Evolutionary conservation across 2,113 vertebrate species (phyloP).

Genomic region (Bungarus multicinctus): DNA sequence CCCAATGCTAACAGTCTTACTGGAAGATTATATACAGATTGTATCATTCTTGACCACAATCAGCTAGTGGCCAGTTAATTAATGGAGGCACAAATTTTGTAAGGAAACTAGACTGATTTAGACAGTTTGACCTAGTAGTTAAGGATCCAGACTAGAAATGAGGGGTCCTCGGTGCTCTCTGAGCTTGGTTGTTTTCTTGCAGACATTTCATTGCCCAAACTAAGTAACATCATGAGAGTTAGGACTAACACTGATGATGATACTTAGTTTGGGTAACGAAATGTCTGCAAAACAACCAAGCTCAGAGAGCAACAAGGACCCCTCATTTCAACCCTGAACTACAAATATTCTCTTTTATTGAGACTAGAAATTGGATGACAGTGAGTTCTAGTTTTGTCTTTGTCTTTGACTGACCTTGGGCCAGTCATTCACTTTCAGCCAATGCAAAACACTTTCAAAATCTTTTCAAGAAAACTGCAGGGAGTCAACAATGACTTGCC

Average conservation of each 20-base stretch:
- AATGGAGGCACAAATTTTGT: not conserved
- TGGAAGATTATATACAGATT: not conserved
- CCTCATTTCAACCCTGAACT: not conserved
- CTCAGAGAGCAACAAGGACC: not conserved
- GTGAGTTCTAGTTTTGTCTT: not conserved
- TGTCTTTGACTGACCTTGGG: not conserved
- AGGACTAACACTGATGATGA: not conserved
- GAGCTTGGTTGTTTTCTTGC: not conserved
- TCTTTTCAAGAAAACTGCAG: not conserved
- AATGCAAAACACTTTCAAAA: not conserved
- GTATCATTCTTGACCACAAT: not conserved
- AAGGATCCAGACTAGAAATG: not conserved
- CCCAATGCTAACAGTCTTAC: not conserved
- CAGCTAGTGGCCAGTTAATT: not conserved
- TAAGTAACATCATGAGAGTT: not conserved
- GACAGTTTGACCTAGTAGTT: not conserved
- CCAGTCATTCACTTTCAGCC: not conserved
- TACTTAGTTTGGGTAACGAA: not conserved
- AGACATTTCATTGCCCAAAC: not conserved
- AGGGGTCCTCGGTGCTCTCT: not conserved
- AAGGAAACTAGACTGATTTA: not conserved
- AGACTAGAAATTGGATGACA: not conserved
- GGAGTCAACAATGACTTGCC: not conserved
- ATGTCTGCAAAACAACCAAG: not conserved
- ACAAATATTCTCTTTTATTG: not conserved